phyloP scores from a whole-genome alignment of 35 echinoderm and acorn worm genomes.

The Antedon bifida region DNA sequence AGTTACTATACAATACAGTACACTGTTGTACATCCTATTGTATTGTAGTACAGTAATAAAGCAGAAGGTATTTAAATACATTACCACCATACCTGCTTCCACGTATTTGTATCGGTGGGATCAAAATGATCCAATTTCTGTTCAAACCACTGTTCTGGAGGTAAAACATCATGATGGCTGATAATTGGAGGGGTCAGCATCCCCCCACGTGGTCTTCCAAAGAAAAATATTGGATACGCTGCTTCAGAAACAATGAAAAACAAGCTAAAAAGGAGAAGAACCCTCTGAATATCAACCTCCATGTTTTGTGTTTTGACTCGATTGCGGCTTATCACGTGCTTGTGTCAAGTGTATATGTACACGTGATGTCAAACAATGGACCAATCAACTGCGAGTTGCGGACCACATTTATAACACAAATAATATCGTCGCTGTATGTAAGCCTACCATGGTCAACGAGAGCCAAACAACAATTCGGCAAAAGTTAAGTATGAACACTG shows the following conservation, averaged over 20 bases:
- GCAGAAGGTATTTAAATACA: too few relatives aligned
- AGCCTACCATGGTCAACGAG: too few relatives aligned
- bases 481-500: too few relatives aligned
- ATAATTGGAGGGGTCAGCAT: slow-evolving; percentile 23
- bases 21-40: too few relatives aligned
- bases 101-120: slow-evolving; percentile 57
- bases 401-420: too few relatives aligned
- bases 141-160: slow-evolving; percentile 57
- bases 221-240: slow-evolving; percentile 9
- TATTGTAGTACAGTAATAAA: too few relatives aligned
- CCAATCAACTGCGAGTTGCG: neutral
- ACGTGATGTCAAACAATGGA: neutral
- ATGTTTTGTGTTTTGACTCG: too few relatives aligned
- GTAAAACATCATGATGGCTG: neutral
- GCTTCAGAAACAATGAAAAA: slow-evolving; percentile 13
- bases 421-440: too few relatives aligned
- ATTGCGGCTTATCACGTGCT: neutral
- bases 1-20: neutral
- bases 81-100: slow-evolving; percentile 51
- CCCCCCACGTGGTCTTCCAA: slow-evolving; percentile 38
- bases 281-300: neutral
- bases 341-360: neutral
- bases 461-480: too few relatives aligned
- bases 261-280: neutral
- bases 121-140: slow-evolving; percentile 83